Base-by-base conservation (phyloP, 2,113 vertebrate species). In the Ochotona princeps region DNA sequence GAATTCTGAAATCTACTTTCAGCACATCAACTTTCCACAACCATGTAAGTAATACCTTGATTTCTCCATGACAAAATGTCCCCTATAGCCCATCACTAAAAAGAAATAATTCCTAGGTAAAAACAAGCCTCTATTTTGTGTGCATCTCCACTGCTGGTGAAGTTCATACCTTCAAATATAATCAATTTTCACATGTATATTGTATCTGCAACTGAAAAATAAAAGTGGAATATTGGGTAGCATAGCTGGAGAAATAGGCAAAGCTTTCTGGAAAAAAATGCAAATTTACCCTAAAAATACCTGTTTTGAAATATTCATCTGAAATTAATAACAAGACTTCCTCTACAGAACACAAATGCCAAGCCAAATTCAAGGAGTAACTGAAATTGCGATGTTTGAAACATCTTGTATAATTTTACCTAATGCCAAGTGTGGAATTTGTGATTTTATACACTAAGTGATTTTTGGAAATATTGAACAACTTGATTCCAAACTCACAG, bases 1-100 rank as follows among this genome's bases (percentile, higher is more conserved):
- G 86, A 88, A 89, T 51, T 86, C 70, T 76, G 35, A 13, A 26
- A 44, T 82, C 44, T 82, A 69, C 61, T 90, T 57, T 65, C 51
- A 44, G 21, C 60, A 47, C 65, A 93, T 85, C 83, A 65, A 73
- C 28, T 72, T 32, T 38, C 26, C 47, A n/a, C 75, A 51, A 21
- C 49, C 35, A 7, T 90, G 26, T 87, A 91, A 94, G 87, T 25
- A 70, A 94, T 82, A 90, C n/a, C 35, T 97, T 93, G 60, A 87
- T 89, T 73, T 32, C 47, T 95, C 49, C 44, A 74, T 87, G 81
- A 93, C 73, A 74, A 87, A 91, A 83, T 32, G 5, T 54, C 7
- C 44, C 75, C 35, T 35, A 8, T 93, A 91, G 18, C 18, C 54
- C 14, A 60, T 21, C 70, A 85, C 74, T 83, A 93, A 8, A 26